phyloP scores from a whole-genome alignment of 2,888 invertebrate genomes.

The Cheiracanthium punctorium region DNA sequence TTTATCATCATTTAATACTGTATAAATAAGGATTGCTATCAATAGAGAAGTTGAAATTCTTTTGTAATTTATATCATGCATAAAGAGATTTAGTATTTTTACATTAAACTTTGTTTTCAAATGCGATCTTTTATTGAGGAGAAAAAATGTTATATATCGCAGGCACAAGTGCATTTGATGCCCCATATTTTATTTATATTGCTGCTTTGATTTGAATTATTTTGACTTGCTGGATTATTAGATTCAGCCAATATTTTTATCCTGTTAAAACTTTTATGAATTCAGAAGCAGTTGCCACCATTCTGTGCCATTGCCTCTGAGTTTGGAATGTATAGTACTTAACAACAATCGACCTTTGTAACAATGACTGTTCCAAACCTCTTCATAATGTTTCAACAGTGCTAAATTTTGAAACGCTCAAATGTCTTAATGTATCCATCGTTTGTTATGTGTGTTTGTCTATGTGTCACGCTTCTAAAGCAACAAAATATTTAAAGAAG shows the following conservation, averaged over 20 bases:
- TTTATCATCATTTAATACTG: not conserved
- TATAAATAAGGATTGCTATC: too few species aligned
- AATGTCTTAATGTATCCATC: slow-evolving; percentile 68
- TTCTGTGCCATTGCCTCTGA: slow-evolving; percentile 34
- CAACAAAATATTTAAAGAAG: slow-evolving; percentile 47
- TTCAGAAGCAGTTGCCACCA: slow-evolving; percentile 12
- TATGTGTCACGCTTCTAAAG: slow-evolving; percentile 69
- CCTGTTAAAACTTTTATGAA: not conserved
- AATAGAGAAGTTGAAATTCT: too few species aligned
- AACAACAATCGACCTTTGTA: slow-evolving; percentile 65
- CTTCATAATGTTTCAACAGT: slow-evolving; percentile 58
- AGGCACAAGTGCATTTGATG: not conserved
- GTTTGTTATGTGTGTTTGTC: slow-evolving; percentile 69
- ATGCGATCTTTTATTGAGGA: not conserved
- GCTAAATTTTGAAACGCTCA: slow-evolving; percentile 66
- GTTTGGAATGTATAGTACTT: slow-evolving; percentile 60
- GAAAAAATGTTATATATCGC: slow-evolving; percentile 1
- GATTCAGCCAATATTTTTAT: not conserved
- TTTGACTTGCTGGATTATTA: not conserved
- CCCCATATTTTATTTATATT: not conserved
- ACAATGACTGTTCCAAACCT: slow-evolving; percentile 60
- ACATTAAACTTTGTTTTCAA: not conserved
- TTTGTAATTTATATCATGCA: not conserved
- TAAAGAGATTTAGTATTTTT: not conserved
- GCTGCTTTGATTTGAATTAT: slow-evolving; percentile 19